phyloP scores from a whole-genome alignment of 2,888 invertebrate species.

The Lacanobia wlatinum region DNA sequence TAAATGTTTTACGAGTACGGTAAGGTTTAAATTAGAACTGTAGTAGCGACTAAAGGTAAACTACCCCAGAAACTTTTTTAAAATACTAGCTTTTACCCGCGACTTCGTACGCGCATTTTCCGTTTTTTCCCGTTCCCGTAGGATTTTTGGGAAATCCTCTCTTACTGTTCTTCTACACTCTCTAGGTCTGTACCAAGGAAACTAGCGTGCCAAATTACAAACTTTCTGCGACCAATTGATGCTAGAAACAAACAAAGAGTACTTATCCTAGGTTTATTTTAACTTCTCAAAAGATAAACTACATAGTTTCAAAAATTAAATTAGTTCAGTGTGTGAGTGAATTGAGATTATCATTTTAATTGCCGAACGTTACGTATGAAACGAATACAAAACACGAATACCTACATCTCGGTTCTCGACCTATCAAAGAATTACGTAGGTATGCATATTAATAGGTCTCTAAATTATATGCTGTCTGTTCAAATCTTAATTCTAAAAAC shows the following conservation, averaged over 20 bases:
- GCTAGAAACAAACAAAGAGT: conserved; percentile 4
- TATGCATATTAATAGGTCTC: conserved; percentile 37
- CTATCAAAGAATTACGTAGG: conserved; percentile 39
- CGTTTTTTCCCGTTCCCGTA: too few species aligned
- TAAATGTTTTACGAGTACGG: conserved; percentile 11
- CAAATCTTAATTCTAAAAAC: conserved; percentile 45
- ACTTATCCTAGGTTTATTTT: conserved; percentile 14
- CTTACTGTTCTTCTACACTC: too few species aligned
- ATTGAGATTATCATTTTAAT: conserved; percentile 51
- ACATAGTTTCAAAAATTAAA: conserved; percentile 34
- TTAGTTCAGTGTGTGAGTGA: conserved; percentile 44
- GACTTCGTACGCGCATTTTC: too few species aligned
- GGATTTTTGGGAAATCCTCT: too few species aligned
- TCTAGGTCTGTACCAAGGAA: too few species aligned
- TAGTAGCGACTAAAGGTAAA: conserved; percentile 10
- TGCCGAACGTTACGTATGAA: conserved; percentile 33
- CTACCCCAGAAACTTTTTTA: neutral
- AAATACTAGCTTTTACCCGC: too few species aligned
- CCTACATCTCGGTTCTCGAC: conserved; percentile 30
- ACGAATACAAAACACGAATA: conserved; percentile 33
- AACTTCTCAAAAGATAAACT: conserved; percentile 8
- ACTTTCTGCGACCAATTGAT: neutral
- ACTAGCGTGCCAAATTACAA: neutral
- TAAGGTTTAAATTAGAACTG: neutral
- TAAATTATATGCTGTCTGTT: conserved; percentile 51